Evolutionary conservation across 2,113 vertebrate genomes (phyloP), one percentile per base, ranked within the genome.

Genomic region (Chaenocephalus aceratus): DNA sequence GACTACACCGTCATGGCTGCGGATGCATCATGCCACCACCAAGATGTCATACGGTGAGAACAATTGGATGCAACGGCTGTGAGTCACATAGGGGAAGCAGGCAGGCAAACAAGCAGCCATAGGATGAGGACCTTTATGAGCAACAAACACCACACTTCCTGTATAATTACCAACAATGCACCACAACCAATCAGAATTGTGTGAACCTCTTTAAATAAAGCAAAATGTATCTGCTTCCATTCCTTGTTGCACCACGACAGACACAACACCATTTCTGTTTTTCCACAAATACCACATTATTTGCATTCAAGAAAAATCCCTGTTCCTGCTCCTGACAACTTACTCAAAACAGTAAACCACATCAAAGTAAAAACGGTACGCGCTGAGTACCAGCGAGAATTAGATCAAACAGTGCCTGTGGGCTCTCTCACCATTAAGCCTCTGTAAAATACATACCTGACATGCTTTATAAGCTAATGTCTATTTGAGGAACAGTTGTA

Each of bases 1-100:
- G 82, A 86, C 72, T 89, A 81, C 75, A 84, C 84, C 41, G 61
- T 75, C 88, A 88, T 82, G 86, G 69, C 82, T 60, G 69, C 80
- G 57, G 58, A 74, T 79, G 89, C 89, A 83, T 75, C 86, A 56
- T 54, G 76, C 76, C 75, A 63, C 77, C 75, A 13, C 49, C n/a
- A 34, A 82, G 77, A 75, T 87, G 86, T 88, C 84, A 88, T 60
- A 81, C 67, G 82, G 85, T 60, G 23, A 45, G 77, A 85, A 79
- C 67, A 87, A 77, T 36, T 73, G 78, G 21, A 65, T 63, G 65
- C 72, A 71, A 64, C 12, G 15, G 48, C 79, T 62, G 67, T 60
- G 84, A 80, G 80, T 71, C 82, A 76, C 66, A 52, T 69, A 54
- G 26, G 72, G 67, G 67, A 77, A 82, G 79, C 67, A 74, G 10